Conservation (phyloP, 2,797 vertebrate species). For the Semaprochilodus insignis region DNA sequence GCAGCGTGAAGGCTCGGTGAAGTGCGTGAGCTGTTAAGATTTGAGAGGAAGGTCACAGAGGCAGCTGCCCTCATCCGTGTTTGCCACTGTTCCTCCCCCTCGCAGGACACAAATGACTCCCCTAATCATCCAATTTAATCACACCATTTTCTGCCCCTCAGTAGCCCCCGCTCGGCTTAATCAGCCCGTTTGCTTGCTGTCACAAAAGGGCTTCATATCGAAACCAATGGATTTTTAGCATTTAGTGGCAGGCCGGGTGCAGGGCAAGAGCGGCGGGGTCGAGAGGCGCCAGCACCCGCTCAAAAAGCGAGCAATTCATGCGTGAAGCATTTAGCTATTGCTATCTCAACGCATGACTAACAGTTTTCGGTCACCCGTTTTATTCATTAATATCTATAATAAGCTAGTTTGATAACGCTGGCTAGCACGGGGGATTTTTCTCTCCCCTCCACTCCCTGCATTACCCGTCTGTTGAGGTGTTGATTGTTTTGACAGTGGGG, state of each 20-base stretch:
- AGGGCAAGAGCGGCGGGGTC: slow-evolving; percentile 47
- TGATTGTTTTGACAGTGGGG: slow-evolving; percentile 46
- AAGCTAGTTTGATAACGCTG: slow-evolving; percentile 64
- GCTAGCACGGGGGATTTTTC: slow-evolving; percentile 47
- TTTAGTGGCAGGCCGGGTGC: slow-evolving; percentile 59
- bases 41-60: slow-evolving; percentile 62
- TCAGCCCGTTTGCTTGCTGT: slow-evolving; percentile 64
- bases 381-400: slow-evolving; percentile 71
- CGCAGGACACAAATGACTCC: slow-evolving; percentile 68
- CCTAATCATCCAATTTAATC: slow-evolving; percentile 72
- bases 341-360: slow-evolving; percentile 72
- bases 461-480: slow-evolving; percentile 36
- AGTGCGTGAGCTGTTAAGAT: slow-evolving; percentile 52
- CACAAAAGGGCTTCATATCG: slow-evolving; percentile 68
- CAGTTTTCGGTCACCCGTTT: slow-evolving; percentile 69
- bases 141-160: slow-evolving; percentile 66
- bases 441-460: slow-evolving; percentile 20
- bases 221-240: slow-evolving; percentile 71
- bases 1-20: slow-evolving; percentile 36
- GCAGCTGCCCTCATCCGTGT: slow-evolving; percentile 58
- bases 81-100: slow-evolving; percentile 59
- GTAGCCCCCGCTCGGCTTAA: slow-evolving; percentile 61
- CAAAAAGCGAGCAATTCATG: slow-evolving; percentile 64
- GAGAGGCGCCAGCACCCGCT: slow-evolving; percentile 47
- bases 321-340: slow-evolving; percentile 70